Percentiles rank a stretch among this genome's conserved stretches.
phyloP scores from a whole-genome alignment of 2,113 vertebrate genomes.

The Ranitomeya variabilis region DNA sequence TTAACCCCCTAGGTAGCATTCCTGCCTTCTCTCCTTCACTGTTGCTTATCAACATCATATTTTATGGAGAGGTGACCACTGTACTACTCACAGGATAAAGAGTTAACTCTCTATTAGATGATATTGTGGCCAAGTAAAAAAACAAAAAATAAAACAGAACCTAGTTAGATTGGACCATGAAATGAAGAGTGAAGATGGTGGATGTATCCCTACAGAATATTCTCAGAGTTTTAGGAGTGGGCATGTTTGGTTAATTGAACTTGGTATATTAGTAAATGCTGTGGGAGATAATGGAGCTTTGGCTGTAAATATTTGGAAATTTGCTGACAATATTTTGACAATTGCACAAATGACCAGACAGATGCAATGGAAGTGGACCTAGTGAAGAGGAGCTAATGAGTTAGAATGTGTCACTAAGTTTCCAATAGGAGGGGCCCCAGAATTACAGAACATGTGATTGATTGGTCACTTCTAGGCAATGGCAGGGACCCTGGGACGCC shows the following conservation, averaged over 20 bases:
- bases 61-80: not conserved
- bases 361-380: not conserved
- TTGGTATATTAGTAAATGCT: not conserved
- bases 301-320: not conserved
- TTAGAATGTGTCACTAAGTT: not conserved
- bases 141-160: not conserved
- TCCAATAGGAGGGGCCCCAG: constrained; percentile 37
- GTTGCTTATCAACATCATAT: not conserved
- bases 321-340: not conserved
- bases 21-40: not conserved
- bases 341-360: not conserved
- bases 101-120: no score
- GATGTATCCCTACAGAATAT: not conserved
- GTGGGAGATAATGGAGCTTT: not conserved
- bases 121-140: not conserved
- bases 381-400: not conserved
- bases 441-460: not conserved
- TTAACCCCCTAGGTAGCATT: not conserved
- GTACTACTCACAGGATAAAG: not conserved
- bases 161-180: not conserved
- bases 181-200: no score
- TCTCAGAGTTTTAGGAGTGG: not conserved
- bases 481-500: not conserved
- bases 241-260: not conserved
- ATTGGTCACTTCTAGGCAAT: constrained; percentile 12